These are phyloP conservation scores for Zygaena filipendulae DNA, from an alignment of 2,888 invertebrate genomes.

Conservation along the genomic window DNA sequence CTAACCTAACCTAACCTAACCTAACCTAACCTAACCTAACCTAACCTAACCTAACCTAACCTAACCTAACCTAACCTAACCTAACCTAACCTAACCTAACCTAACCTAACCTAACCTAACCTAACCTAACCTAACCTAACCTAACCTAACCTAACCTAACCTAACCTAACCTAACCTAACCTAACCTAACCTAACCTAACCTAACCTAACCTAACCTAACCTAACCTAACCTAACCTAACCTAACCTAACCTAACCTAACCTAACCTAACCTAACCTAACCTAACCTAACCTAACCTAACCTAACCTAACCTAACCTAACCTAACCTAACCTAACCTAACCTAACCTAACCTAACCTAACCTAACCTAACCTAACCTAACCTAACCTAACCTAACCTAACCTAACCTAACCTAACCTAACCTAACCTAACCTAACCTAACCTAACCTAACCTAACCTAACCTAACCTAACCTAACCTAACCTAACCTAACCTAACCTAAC, in stretches of 20 bases:
- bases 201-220: constrained; percentile 19
- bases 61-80: constrained; percentile 13
- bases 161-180: constrained; percentile 16
- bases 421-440: constrained; percentile 17
- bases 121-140: constrained; percentile 17
- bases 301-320: constrained; percentile 11
- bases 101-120: constrained; percentile 17
- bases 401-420: constrained; percentile 14
- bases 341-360: constrained; percentile 18
- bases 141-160: constrained; percentile 17
- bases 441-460: constrained; percentile 15
- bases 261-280: constrained; percentile 7
- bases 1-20: constrained; percentile 8
- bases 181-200: constrained; percentile 16
- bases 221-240: constrained; percentile 15
- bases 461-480: constrained; percentile 15
- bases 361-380: constrained; percentile 17
- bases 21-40: constrained; percentile 5
- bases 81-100: constrained; percentile 16
- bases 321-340: constrained; percentile 5
- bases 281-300: constrained; percentile 8
- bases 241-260: constrained; percentile 13
- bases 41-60: constrained; percentile 10
- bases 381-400: constrained; percentile 12
- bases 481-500: constrained; percentile 12